Evolutionary conservation across 1,140 invertebrate species (phyloP).

Genomic region (Polyergus mexicanus): DNA sequence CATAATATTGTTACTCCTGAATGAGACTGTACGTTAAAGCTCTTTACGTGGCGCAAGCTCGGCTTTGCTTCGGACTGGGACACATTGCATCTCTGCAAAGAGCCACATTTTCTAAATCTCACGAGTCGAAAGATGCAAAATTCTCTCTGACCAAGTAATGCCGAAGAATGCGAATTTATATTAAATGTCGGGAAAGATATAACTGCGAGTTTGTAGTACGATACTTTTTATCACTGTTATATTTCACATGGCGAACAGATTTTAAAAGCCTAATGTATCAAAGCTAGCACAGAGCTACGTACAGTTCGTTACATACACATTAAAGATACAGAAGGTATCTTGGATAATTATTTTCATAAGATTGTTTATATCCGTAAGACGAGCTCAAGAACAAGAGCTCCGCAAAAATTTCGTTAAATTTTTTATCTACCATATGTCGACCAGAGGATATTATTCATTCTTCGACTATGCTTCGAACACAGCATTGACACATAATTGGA

Average conservation of each 20-base stretch:
- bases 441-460: neutral
- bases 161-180: constrained; percentile 35
- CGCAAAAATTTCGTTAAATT: neutral
- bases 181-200: constrained; percentile 35
- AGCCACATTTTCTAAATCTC: constrained; percentile 76
- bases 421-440: constrained; percentile 2
- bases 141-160: constrained; percentile 57
- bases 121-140: constrained; percentile 66
- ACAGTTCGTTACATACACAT: neutral
- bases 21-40: constrained; percentile 51
- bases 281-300: neutral
- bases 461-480: neutral
- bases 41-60: constrained; percentile 47
- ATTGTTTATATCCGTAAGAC: neutral
- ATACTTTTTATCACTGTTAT: neutral
- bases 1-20: constrained; percentile 16
- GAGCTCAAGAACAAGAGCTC: neutral
- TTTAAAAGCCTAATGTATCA: neutral
- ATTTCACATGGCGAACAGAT: neutral
- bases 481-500: constrained; percentile 9
- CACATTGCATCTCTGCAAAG: constrained; percentile 71
- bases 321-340: neutral
- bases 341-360: neutral
- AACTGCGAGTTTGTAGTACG: neutral
- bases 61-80: constrained; percentile 25